Base-by-base conservation (phyloP, 2,797 vertebrate species). In the Setipinna tenuifilis region DNA sequence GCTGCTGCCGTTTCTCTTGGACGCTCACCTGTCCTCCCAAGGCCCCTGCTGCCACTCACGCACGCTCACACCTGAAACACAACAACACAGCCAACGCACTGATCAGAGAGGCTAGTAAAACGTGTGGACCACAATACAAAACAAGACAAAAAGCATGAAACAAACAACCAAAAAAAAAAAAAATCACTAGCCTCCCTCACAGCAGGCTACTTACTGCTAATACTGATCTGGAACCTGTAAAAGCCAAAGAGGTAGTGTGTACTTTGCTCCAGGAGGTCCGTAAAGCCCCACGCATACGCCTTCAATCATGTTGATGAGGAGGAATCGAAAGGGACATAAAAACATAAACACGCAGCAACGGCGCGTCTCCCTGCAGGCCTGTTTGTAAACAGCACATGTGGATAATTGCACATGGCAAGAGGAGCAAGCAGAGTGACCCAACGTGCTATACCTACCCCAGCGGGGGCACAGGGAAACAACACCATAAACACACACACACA, bases 301-400 rank as follows among this genome's bases (percentile, higher is more conserved):
- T 71, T 71, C 28, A 16, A 75, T 35, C 31, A 78, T 21, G 31
- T 78, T 21, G 16, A 78, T 78, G 35, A 35, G 35, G 31, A 78
- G 71, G 58, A 59, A 59, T 41, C 6, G 35, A n/a, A 78, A 78
- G 35, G 71, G 31, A 17, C 31, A 75, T 35, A 35, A 75, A 75
- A 5, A 19, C 4, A 16, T 46, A 44, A 61, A 65, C 19, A 14
- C 17, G 78, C 35, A 12, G 31, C 14, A 21, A 6, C 58, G 65
- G 58, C 82, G 35, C 65, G 59, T 65, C 71, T 78, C 35, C 71
- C 71, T 78, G 71, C 71, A 81, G 84, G 82, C 78, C 35, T 50
- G 28, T 85, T 50, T 81, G 82, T 68, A 85, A 87, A 85, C 82
- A 83, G 68, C 28, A 44, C 83, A 83, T 44, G 31, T 58, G n/a